Evolutionary conservation across 2,113 vertebrate species (phyloP), one percentile per base, ranked within the genome.

Genomic region (Barnardius zonarius): DNA sequence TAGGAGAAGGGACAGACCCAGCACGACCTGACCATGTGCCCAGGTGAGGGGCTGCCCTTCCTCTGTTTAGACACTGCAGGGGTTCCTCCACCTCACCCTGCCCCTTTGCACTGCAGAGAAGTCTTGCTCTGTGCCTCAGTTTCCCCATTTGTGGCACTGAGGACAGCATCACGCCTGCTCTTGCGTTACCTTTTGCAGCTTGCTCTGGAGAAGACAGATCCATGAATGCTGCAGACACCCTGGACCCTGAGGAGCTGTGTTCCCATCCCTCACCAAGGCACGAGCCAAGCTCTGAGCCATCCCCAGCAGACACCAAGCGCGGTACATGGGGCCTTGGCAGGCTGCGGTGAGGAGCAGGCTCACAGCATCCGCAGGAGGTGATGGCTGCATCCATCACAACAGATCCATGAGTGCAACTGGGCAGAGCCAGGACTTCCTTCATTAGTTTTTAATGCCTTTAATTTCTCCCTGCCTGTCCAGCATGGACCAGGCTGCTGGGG

Each of bases 1-100:
- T 1, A 11, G 73, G 68, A 72, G 43, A 75, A 15, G 69, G 35
- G 15, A 64, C 25, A 3, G 61, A 55, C 41, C 61, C 84, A 41
- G 49, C 0, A 0, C 4, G 35, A 17, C 33, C 35, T 13, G 64
- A 6, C 17, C 33, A 0, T 0, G 0, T 17, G 13, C 67, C 37
- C 35, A 9, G 37, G 43, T 46, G n/a, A 39, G 28, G 24, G n/a
- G 31, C 25, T 77, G 52, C 35, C 13, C 55, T 48, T 33, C 5
- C 14, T 25, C 8, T 0, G 3, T 16, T 46, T 31, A n/a, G 27
- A 9, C 2, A 7, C 30, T 54, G 41, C 11, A 12, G 75, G 77
- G 52, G 24, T 16, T 81, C 31, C 46, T 83, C 39, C 35, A 1
- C 24, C 57, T 43, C 6, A 1, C 33, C 19, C 39, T 48, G 41